phyloP scores from a whole-genome alignment of 2,797 vertebrate species.

The Rallus crepitans region DNA sequence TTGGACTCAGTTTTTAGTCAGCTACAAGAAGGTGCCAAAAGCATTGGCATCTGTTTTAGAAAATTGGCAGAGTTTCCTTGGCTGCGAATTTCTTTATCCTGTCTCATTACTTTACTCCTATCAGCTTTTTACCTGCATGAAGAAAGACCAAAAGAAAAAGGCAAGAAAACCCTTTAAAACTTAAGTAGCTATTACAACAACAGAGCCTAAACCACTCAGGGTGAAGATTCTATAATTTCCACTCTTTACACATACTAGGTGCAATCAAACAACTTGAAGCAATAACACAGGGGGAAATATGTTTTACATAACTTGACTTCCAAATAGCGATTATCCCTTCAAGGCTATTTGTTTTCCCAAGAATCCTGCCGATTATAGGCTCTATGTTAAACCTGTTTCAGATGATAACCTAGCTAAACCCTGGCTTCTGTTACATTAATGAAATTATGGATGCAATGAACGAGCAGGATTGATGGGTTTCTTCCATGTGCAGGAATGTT shows the following conservation, averaged over 20 bases:
- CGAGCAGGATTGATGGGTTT: neutral
- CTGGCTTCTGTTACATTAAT: constrained; percentile 50
- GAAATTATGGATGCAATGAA: constrained; percentile 14
- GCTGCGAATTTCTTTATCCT: constrained; percentile 39
- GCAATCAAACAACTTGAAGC: constrained; percentile 63
- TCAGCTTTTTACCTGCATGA: constrained; percentile 62
- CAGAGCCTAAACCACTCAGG: constrained; percentile 52
- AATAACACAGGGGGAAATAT: constrained; percentile 67
- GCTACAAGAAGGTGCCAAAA: constrained; percentile 48
- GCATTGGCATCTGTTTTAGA: constrained; percentile 34
- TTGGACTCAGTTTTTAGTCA: constrained; percentile 46
- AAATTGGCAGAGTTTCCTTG: constrained; percentile 50
- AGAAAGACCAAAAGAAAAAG: constrained; percentile 67
- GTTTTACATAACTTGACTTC: constrained; percentile 76
- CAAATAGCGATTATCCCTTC: constrained; percentile 67
- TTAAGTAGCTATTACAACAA: constrained; percentile 59
- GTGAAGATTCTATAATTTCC: constrained; percentile 69
- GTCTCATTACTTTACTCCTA: constrained; percentile 51
- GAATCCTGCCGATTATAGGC: constrained; percentile 73
- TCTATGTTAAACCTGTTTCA: constrained; percentile 72
- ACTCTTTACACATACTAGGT: constrained; percentile 52
- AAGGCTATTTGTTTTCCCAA: constrained; percentile 70
- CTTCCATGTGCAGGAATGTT: neutral
- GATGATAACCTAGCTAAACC: constrained; percentile 74
- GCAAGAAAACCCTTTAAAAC: constrained; percentile 67